Percentiles rank a stretch among this genome's conserved stretches.
These are phyloP conservation scores for Calephelis perditalis DNA, from an alignment of 2,888 invertebrate genomes.

Conservation along the genomic window DNA sequence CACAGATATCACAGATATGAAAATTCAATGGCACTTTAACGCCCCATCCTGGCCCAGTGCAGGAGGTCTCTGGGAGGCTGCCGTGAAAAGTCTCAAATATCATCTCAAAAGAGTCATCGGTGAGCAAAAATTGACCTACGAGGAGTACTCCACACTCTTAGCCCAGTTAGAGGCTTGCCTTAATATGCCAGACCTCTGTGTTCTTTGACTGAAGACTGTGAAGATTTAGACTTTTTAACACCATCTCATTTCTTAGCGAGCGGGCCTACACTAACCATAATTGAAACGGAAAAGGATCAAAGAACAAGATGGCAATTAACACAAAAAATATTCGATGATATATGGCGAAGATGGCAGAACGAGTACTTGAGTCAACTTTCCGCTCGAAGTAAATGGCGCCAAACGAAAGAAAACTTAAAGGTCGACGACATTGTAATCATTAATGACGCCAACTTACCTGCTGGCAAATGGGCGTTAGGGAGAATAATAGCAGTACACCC, in stretches of 20 bases:
- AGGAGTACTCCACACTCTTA: not conserved
- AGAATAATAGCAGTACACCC: slow-evolving; percentile 24
- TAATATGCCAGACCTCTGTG: not conserved
- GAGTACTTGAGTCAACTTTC: no score
- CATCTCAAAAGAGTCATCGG: slow-evolving; percentile 7
- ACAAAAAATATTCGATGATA: no score
- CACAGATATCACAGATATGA: no score
- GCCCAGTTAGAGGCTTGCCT: slow-evolving; percentile 2
- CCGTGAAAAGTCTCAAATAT: slow-evolving; percentile 12
- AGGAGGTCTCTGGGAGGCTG: slow-evolving; percentile 15
- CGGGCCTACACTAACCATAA: not conserved
- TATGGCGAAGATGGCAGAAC: no score
- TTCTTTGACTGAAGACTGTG: not conserved
- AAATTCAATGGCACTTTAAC: slow-evolving; percentile 13
- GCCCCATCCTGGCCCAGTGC: slow-evolving; percentile 11
- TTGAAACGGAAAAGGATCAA: slow-evolving; percentile 1
- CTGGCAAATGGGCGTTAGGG: no score
- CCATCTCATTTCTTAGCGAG: slow-evolving; percentile 7
- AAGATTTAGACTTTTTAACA: not conserved
- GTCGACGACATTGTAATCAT: no score
- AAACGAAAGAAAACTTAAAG: no score
- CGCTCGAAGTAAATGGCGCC: no score
- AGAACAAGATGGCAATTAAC: slow-evolving; percentile 3
- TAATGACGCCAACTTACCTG: slow-evolving; percentile 26
- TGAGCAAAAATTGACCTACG: not conserved